phyloP scores from a whole-genome alignment of 2,888 invertebrate species.

The Pammene aurita region DNA sequence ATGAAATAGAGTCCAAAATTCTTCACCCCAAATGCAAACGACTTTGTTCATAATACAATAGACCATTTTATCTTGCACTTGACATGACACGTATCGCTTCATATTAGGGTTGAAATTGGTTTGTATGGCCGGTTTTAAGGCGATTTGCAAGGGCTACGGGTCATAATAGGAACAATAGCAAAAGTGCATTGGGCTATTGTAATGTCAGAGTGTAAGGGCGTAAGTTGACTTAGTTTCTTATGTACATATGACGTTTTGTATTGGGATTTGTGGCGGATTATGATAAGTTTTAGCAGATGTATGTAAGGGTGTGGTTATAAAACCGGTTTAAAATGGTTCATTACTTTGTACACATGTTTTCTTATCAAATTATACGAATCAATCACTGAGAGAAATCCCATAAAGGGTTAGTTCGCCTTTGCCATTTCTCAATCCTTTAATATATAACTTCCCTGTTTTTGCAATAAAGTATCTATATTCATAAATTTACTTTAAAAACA shows the following conservation, averaged over 20 bases:
- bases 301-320: neutral
- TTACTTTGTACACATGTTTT: neutral
- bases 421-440: no score
- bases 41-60: neutral
- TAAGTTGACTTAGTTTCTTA: neutral
- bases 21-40: neutral
- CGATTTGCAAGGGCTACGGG: conserved; percentile 22
- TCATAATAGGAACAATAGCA: conserved; percentile 24
- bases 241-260: neutral
- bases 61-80: conserved; percentile 4
- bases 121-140: neutral
- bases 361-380: neutral
- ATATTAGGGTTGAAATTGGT: conserved; percentile 10
- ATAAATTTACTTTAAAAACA: no score
- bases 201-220: neutral
- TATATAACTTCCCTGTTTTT: no score
- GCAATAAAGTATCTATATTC: no score
- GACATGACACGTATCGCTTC: neutral
- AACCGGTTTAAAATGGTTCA: neutral
- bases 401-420: no score
- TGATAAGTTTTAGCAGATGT: conserved; percentile 27
- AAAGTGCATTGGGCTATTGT: conserved; percentile 11
- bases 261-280: conserved; percentile 20
- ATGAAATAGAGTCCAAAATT: conserved; percentile 13
- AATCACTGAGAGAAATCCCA: neutral